phyloP scores from a whole-genome alignment of 2,797 vertebrate species.

The Bradypodion ventrale region DNA sequence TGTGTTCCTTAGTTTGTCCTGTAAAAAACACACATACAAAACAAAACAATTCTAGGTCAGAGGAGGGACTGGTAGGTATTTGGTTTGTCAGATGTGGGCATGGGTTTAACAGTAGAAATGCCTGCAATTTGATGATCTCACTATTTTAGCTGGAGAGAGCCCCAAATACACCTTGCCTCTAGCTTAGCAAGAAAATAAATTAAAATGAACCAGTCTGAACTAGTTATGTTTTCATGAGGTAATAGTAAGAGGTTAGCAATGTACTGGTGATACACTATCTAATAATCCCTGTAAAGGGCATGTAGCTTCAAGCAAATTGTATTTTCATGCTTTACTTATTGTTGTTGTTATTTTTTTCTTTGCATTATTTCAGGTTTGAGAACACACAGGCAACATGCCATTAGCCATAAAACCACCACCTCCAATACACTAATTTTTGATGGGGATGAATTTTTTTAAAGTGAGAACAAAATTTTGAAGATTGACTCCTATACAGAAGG shows the following conservation, averaged over 20 bases:
- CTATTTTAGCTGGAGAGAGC: not conserved
- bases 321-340: slow-evolving; percentile 62
- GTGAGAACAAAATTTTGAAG: slow-evolving; percentile 53
- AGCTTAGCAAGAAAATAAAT: slow-evolving; percentile 41
- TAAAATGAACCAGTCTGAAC: slow-evolving; percentile 56
- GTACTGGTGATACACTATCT: slow-evolving; percentile 57
- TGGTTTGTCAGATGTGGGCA: not conserved
- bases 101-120: not conserved
- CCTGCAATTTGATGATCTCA: not conserved
- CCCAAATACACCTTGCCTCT: not conserved
- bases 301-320: slow-evolving; percentile 56
- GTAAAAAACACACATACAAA: not conserved
- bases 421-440: slow-evolving; percentile 29
- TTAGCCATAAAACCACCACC: slow-evolving; percentile 52
- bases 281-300: slow-evolving; percentile 57
- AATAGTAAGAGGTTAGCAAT: slow-evolving; percentile 55
- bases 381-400: slow-evolving; percentile 58
- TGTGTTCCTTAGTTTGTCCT: not conserved
- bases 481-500: slow-evolving; percentile 63
- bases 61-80: not conserved
- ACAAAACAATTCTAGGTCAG: not conserved
- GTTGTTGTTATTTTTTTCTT: slow-evolving; percentile 20
- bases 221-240: slow-evolving; percentile 60
- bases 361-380: slow-evolving; percentile 50
- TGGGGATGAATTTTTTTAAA: slow-evolving; percentile 47